phyloP scores from a whole-genome alignment of 1,140 invertebrate genomes.

The Sitophilus oryzae region DNA sequence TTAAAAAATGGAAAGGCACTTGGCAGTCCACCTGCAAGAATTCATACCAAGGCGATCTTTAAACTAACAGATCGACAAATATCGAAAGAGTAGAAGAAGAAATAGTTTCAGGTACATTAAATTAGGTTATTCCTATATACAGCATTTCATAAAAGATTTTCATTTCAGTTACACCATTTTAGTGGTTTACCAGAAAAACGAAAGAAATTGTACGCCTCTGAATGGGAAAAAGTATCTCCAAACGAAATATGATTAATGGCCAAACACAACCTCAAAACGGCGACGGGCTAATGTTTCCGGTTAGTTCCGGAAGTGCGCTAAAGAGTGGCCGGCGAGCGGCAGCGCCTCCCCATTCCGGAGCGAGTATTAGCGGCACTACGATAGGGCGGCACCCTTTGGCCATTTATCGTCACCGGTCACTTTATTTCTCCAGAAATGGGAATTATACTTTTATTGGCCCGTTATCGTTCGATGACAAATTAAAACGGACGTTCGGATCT shows the following conservation, averaged over 20 bases:
- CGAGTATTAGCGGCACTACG: conserved; percentile 40
- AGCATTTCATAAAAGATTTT: too few species aligned
- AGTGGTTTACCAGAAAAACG: too few species aligned
- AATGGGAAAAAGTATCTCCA: background rate
- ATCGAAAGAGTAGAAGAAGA: too few species aligned
- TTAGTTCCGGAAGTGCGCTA: conserved; percentile 39
- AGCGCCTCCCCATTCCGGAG: conserved; percentile 41
- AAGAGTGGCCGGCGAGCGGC: conserved; percentile 34
- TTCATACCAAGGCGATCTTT: too few species aligned
- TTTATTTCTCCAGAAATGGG: too few species aligned
- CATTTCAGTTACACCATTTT: too few species aligned
- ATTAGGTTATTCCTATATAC: too few species aligned
- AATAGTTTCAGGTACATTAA: too few species aligned
- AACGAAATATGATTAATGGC: conserved; percentile 43
- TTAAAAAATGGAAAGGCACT: too few species aligned
- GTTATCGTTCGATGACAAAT: background rate
- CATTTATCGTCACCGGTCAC: conserved; percentile 39
- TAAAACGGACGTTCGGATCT: background rate
- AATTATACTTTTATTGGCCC: background rate
- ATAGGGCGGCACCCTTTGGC: conserved; percentile 38
- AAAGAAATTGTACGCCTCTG: conserved; percentile 1
- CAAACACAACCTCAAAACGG: conserved; percentile 36
- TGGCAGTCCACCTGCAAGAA: too few species aligned
- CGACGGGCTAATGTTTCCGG: conserved; percentile 42
- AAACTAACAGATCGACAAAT: too few species aligned